A percentile compares a stretch with the other conserved stretches of the same genome.
phyloP scores from a whole-genome alignment of 2,888 invertebrate species.

The Netelia melanura region DNA sequence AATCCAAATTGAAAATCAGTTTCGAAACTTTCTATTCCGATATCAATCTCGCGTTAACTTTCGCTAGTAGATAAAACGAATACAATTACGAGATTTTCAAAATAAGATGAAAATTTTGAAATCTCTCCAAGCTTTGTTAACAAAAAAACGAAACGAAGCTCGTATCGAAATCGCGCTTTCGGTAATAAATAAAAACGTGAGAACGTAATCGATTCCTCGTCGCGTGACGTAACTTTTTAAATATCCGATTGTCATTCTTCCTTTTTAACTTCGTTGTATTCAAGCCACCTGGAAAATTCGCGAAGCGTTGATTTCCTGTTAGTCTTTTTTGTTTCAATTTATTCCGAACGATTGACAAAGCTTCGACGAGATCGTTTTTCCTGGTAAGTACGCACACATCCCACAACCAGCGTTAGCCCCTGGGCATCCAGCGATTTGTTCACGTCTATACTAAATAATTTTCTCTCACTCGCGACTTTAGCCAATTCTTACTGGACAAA shows the following conservation, averaged over 20 bases:
- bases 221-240: background rate
- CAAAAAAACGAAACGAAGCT: background rate
- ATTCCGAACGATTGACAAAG: background rate
- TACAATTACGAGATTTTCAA: background rate
- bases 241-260: background rate
- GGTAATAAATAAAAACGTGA: background rate
- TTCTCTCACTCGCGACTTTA: background rate
- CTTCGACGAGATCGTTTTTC: slow-evolving; percentile 33
- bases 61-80: background rate
- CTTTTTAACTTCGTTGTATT: background rate
- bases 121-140: background rate
- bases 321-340: slow-evolving; percentile 21
- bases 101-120: background rate
- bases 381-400: slow-evolving; percentile 83
- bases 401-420: slow-evolving; percentile 84
- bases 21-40: background rate
- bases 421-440: slow-evolving; percentile 81
- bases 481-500: no score
- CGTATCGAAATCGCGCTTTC: background rate
- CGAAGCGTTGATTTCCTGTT: slow-evolving; percentile 10
- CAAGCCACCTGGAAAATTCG: background rate
- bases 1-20: background rate
- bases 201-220: background rate
- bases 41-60: background rate
- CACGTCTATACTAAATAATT: slow-evolving; percentile 16